phyloP scores from a whole-genome alignment of 2,797 vertebrate genomes.

The Centroberyx gerrardi region DNA sequence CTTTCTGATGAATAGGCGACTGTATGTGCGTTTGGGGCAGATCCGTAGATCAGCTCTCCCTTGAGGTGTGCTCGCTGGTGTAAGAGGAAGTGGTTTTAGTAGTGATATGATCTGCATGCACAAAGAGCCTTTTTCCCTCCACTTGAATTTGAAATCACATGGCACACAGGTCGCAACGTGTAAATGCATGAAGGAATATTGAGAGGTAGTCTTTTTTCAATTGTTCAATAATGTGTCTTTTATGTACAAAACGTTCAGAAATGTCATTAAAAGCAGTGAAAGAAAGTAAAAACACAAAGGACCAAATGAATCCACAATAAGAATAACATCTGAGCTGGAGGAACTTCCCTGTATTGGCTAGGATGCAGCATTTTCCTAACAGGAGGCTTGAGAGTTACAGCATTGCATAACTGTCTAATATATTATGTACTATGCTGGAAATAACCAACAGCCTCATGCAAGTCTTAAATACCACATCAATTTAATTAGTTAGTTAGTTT shows the following conservation, averaged over 20 bases:
- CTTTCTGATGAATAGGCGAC: constrained; percentile 12
- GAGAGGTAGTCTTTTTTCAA: background rate
- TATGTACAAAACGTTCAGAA: background rate
- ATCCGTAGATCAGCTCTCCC: constrained; percentile 5
- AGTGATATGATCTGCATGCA: constrained; percentile 41
- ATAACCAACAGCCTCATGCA: background rate
- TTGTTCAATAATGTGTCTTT: background rate
- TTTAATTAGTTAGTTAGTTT: background rate
- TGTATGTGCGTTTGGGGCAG: background rate
- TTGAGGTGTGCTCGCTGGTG: constrained; percentile 11
- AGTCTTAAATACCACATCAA: background rate
- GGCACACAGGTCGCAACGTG: background rate
- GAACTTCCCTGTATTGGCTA: background rate
- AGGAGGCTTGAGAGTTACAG: background rate
- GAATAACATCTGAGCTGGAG: background rate
- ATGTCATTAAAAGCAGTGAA: background rate
- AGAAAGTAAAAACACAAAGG: background rate
- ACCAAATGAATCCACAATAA: background rate
- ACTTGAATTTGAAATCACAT: constrained; percentile 8
- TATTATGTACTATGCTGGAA: background rate
- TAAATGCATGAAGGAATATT: background rate
- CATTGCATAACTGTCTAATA: no score
- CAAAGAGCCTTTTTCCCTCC: constrained; percentile 14
- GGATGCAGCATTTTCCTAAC: background rate
- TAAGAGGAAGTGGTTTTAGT: constrained; percentile 62